Evolutionary conservation across 2,113 vertebrate genomes (phyloP).

Genomic region (Mesembrinibis cayennensis): DNA sequence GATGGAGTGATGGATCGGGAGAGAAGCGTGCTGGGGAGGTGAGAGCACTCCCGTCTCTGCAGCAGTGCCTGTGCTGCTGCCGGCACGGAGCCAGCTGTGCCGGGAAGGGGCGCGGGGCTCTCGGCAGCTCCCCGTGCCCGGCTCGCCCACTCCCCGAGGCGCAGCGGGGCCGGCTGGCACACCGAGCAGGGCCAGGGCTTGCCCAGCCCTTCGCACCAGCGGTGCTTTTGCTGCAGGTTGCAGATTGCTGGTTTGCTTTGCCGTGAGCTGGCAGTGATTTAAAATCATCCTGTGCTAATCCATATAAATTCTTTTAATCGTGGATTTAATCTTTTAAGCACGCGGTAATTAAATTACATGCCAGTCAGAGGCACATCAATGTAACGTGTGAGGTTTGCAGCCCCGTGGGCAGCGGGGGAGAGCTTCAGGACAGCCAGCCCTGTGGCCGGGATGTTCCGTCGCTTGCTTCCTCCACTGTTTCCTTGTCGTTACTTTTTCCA

Average conservation of each 20-base stretch:
- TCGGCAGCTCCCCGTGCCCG: fast-evolving
- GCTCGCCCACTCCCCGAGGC: neutral
- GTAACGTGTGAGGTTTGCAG: neutral
- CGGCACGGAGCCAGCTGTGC: neutral
- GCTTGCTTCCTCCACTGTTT: neutral
- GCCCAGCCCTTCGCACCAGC: neutral
- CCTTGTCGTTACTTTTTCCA: neutral
- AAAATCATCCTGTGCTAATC: slow-evolving; percentile 62
- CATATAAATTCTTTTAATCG: slow-evolving; percentile 70
- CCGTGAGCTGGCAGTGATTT: slow-evolving; percentile 27
- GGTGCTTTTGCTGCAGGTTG: neutral
- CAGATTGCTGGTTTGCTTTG: neutral
- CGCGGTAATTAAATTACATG: slow-evolving; percentile 61
- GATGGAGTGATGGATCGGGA: neutral
- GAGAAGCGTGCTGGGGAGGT: neutral
- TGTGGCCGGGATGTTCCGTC: fast-evolving
- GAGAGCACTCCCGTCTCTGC: neutral
- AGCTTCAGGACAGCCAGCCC: neutral
- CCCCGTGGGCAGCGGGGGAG: neutral
- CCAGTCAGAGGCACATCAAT: neutral
- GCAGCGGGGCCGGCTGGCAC: neutral
- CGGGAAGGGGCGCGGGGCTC: neutral
- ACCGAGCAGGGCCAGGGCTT: fast-evolving
- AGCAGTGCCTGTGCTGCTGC: neutral
- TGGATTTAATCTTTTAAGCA: slow-evolving; percentile 66